Evolutionary conservation across 2,797 vertebrate species (phyloP).

Genomic region (Neopelma chrysocephalum): DNA sequence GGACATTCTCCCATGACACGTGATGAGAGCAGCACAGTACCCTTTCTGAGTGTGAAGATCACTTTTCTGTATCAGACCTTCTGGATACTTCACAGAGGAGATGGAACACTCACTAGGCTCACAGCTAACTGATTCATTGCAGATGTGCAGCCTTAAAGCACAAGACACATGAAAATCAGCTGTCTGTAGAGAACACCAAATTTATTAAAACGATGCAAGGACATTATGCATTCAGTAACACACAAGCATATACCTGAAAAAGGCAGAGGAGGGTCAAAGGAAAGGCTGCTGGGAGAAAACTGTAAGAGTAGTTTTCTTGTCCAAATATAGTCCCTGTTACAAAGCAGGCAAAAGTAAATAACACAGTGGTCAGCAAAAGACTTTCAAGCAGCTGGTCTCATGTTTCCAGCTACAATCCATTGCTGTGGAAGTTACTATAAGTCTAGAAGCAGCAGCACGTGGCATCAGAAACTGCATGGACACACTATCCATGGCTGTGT

Average conservation of each 20-base stretch:
- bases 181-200: neutral
- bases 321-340: neutral
- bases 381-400: neutral
- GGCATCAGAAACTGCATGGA: neutral
- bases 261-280: too few relatives aligned
- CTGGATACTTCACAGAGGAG: neutral
- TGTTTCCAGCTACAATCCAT: neutral
- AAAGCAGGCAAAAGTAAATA: neutral
- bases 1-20: neutral
- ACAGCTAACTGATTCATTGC: neutral
- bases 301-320: neutral
- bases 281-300: neutral
- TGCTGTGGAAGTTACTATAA: neutral
- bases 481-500: too few relatives aligned
- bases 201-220: neutral
- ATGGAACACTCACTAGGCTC: neutral
- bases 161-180: neutral
- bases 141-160: neutral
- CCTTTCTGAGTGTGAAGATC: neutral
- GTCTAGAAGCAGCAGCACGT: neutral
- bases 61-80: neutral
- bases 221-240: neutral
- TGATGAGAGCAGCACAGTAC: neutral
- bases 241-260: neutral
- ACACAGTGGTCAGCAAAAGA: neutral